Conservation (phyloP, 37 sponge, comb jelly and placozoan species). For the Haliclona indistincta region DNA sequence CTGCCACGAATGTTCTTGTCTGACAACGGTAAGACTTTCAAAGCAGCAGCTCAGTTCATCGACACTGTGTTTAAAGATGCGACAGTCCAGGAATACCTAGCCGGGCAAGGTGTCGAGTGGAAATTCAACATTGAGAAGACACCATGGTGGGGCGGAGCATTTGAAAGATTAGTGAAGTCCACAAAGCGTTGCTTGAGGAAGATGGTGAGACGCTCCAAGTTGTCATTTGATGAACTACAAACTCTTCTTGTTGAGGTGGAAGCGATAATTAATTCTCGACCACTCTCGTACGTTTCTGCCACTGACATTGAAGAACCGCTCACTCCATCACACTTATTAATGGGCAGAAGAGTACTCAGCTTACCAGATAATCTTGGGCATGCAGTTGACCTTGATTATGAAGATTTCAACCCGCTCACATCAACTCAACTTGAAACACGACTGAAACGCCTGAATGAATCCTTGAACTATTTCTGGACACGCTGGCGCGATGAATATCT, state of each 20-base stretch:
- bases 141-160: constrained; percentile 5
- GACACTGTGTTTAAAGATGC: not conserved
- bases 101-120: not conserved
- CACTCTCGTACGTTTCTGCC: constrained; percentile 1
- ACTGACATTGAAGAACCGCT: not conserved
- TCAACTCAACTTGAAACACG: not conserved
- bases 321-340: constrained; percentile 6
- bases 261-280: too few relatives aligned
- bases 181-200: constrained; percentile 2
- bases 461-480: not conserved
- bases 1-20: constrained; percentile 5
- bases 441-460: not conserved
- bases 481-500: constrained; percentile 2
- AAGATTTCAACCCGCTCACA: not conserved
- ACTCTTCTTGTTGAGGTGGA: constrained; percentile 7
- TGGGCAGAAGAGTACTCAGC: not conserved
- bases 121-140: constrained; percentile 10
- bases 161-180: not conserved
- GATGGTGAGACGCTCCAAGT: not conserved
- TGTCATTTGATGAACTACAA: constrained; percentile 3
- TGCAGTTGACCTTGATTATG: constrained; percentile 1
- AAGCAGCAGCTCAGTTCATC: not conserved
- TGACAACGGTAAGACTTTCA: constrained; percentile 11
- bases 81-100: not conserved
- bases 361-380: not conserved